Evolutionary conservation across 1,140 invertebrate species (phyloP).

Genomic region (Drosophila micromelanica): DNA sequence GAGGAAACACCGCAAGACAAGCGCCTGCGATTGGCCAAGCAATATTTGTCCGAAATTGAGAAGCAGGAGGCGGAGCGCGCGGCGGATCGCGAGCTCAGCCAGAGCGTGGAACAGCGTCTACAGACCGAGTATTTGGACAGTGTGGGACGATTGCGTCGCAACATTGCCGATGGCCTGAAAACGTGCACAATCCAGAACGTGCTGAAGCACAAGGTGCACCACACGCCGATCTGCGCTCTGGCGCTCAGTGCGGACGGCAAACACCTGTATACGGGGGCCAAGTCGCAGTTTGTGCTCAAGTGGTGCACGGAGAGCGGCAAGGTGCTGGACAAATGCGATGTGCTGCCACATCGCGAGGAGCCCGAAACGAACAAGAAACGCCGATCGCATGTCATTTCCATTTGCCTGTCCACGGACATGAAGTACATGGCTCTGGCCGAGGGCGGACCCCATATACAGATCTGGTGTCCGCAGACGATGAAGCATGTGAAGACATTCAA

Average conservation of each 20-base stretch:
- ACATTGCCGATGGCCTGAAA: conserved; percentile 89
- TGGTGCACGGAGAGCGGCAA: conserved; percentile 87
- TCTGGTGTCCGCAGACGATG: conserved; percentile 93
- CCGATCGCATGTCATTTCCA: conserved; percentile 86
- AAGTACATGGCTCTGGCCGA: conserved; percentile 95
- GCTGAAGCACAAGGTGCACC: conserved; percentile 90
- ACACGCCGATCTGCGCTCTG: conserved; percentile 92
- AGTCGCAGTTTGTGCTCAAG: conserved; percentile 95
- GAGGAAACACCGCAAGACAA: conserved; percentile 96
- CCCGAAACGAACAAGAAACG: conserved; percentile 85
- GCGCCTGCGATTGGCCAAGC: conserved; percentile 93
- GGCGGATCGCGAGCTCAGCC: conserved; percentile 88
- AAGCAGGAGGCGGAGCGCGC: conserved; percentile 90
- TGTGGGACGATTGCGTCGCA: conserved; percentile 90
- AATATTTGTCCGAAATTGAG: conserved; percentile 94
- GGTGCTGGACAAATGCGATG: conserved; percentile 65
- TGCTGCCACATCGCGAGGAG: conserved; percentile 85
- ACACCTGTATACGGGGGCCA: conserved; percentile 93
- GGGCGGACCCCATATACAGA: conserved; percentile 90
- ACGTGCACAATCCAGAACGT: conserved; percentile 85
- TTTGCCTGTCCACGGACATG: conserved; percentile 93
- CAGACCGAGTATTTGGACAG: conserved; percentile 94
- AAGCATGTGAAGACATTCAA: conserved; percentile 92
- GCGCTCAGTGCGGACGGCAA: conserved; percentile 91
- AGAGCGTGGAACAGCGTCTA: conserved; percentile 89